These are phyloP conservation scores for Ctena decussata DNA, from an alignment of 2,888 invertebrate genomes.

Conservation along the genomic window DNA sequence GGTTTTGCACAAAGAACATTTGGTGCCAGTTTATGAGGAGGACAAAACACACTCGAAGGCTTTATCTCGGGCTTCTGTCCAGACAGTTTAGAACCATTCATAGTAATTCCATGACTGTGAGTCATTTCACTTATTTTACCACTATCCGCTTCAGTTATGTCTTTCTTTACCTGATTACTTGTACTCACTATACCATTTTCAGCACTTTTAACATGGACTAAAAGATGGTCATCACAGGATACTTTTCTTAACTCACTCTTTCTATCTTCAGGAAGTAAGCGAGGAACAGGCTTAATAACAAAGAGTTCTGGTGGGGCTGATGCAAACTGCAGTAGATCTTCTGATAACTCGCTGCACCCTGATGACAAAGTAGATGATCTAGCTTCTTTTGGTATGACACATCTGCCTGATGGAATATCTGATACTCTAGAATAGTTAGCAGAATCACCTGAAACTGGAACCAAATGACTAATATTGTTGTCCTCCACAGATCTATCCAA, in stretches of 20 bases:
- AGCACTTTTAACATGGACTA: too few species aligned
- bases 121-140: not conserved
- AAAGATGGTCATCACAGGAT: too few species aligned
- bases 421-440: not conserved
- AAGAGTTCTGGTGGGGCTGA: not conserved
- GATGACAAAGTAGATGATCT: constrained; percentile 32
- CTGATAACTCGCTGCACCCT: constrained; percentile 38
- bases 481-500: too few species aligned
- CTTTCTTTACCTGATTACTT: too few species aligned
- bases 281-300: not conserved
- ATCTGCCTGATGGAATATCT: not conserved
- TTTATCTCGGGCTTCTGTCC: constrained; percentile 30
- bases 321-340: constrained; percentile 51
- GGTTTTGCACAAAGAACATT: not conserved
- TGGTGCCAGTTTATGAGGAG: not conserved
- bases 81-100: not conserved
- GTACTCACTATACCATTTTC: too few species aligned
- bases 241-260: too few species aligned
- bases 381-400: not conserved
- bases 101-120: not conserved
- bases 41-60: constrained; percentile 58
- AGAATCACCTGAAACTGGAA: too few species aligned
- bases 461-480: too few species aligned
- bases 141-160: not conserved
- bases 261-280: too few species aligned